Base-by-base conservation (phyloP, 2,797 vertebrate genomes). In the Onychomys leucogaster region DNA sequence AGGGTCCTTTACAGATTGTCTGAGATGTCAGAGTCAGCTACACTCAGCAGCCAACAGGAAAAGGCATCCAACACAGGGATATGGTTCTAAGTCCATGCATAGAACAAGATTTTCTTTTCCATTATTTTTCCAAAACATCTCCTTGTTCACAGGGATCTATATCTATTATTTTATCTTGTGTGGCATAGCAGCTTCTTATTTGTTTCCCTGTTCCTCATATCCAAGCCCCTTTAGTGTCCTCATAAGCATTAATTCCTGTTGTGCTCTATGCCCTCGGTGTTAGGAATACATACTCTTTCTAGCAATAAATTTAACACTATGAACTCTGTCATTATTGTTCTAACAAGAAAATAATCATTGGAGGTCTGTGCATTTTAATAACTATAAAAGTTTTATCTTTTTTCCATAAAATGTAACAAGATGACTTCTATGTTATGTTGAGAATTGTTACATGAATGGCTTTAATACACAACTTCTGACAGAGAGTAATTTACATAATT, bases 391-490 rank as follows among this genome's bases (percentile, higher is more conserved):
- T 16, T 43, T 17, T 13, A 32, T 4, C 61, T 41, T 6, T 41
- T 43, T 41, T 61, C 29, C 2, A 34, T 73, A 63, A 91, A 91
- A 59, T 32, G 6, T 9, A 77, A 46, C 1, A 86, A 67, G 0
- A 43, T 71, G 19, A n/a, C 49, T 93, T 95, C 43, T 77, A 71
- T 41, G 16, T 5, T 77, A 81, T 67, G 4, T 10, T 87, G 37
- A 89, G 13, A 23, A 41, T 77, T 78, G 43, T 57, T 95, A 69
- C 61, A 63, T 25, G 80, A 67, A 85, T 23, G 41, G 49, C 1
- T 90, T 89, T 61, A 89, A 59, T 93, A 81, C 5, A 69, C 73
- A 82, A 6, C 32, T 91, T 94, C 13, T 80, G 55, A 95, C 89
- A 89, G 13, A 59, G 34, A 93, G 2, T 57, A 1, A 87, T 71